These are phyloP conservation scores for Gavialis gangeticus DNA, from an alignment of 2,113 vertebrate species.

Conservation along the genomic window DNA sequence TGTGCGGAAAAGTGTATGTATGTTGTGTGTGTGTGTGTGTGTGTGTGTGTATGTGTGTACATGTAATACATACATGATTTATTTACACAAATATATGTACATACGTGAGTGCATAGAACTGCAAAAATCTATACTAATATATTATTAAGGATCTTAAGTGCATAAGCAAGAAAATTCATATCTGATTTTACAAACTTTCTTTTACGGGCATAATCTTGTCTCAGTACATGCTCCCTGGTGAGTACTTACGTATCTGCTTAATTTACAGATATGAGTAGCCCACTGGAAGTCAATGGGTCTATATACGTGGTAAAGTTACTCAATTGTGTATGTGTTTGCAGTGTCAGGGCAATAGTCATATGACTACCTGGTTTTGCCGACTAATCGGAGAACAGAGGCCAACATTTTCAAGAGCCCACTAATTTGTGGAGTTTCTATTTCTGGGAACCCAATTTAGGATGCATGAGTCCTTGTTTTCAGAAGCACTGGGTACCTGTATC, in stretches of 20 bases:
- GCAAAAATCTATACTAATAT: slow-evolving; percentile 29
- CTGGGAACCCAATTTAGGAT: not conserved
- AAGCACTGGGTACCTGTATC: not conserved
- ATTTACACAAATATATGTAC: slow-evolving; percentile 63
- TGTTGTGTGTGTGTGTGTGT: not conserved
- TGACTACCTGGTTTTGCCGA: not conserved
- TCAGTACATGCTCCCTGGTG: not conserved
- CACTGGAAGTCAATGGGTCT: slow-evolving; percentile 35
- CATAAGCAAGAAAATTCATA: slow-evolving; percentile 29
- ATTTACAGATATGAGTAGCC: not conserved
- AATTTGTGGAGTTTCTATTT: not conserved
- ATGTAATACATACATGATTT: slow-evolving; percentile 8
- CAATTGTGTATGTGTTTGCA: not conserved
- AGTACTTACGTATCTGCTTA: slow-evolving; percentile 18
- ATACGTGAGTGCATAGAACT: slow-evolving; percentile 56
- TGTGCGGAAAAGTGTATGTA: slow-evolving; percentile 12
- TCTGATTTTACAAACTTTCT: not conserved
- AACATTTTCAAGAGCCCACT: not conserved
- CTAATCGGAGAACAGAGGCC: not conserved
- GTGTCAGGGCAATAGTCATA: not conserved
- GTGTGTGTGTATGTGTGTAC: not conserved
- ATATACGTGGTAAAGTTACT: slow-evolving; percentile 19
- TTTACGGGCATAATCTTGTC: slow-evolving; percentile 24
- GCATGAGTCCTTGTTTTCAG: not conserved
- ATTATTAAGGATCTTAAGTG: slow-evolving; percentile 20